A percentile compares a stretch with the other conserved stretches of the same genome.
These are phyloP conservation scores for Saccopteryx bilineata DNA, from an alignment of 2,113 vertebrate genomes.

Conservation along the genomic window DNA sequence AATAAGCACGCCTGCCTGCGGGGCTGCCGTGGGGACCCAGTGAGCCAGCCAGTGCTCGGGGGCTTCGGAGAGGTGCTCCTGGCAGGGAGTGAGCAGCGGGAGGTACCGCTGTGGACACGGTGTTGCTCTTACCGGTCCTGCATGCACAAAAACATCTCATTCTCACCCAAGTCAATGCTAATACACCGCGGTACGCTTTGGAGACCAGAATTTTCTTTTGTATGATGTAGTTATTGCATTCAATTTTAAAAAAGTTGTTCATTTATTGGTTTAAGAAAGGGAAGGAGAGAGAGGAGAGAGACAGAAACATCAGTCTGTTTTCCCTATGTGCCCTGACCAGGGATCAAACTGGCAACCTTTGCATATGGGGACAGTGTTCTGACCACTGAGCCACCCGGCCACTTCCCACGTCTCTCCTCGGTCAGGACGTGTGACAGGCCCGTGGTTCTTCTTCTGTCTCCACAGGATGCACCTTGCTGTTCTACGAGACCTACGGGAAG, in stretches of 20 bases:
- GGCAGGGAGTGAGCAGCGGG: not conserved
- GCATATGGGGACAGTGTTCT: no score
- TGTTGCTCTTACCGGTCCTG: accelerated
- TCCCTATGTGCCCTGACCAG: no score
- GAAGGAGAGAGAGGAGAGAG: no score
- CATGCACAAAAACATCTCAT: not conserved
- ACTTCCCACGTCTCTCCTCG: not conserved
- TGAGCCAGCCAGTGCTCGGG: not conserved
- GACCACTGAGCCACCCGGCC: no score
- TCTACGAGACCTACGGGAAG: constrained; percentile 96
- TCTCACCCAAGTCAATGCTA: accelerated
- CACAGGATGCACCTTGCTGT: constrained; percentile 95
- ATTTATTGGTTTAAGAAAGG: no score
- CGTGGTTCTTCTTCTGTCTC: constrained; percentile 15
- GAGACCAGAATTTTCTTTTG: not conserved
- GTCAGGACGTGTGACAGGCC: not conserved
- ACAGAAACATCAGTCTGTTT: no score
- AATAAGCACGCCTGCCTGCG: not conserved
- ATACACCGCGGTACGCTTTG: accelerated
- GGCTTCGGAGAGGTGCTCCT: not conserved
- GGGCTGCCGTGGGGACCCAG: not conserved
- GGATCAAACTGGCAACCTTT: no score
- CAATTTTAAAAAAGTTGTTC: no score
- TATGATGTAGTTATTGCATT: accelerated
- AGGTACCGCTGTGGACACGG: accelerated